A percentile compares a stretch with the other conserved stretches of the same genome.
Conservation (phyloP, 30 jellyfish, hydroid and myxozoan genomes). For the Catostylus mosaicus region DNA sequence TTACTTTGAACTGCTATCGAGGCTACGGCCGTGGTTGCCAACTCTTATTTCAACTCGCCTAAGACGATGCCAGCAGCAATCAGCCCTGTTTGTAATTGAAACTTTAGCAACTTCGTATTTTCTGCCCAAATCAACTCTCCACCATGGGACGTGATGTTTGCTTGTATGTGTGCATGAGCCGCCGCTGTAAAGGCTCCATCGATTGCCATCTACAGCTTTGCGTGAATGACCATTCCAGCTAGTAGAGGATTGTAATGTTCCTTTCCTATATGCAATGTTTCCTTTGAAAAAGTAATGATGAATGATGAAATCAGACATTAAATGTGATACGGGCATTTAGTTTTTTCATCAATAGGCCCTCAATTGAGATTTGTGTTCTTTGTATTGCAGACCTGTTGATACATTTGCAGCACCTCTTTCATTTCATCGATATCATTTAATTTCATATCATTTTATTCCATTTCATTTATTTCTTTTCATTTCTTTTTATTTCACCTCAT, state of each 20-base stretch:
- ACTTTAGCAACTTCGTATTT: not conserved
- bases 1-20: constrained; percentile 40
- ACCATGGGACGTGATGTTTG: not conserved
- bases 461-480: no score
- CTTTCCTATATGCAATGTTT: constrained; percentile 35
- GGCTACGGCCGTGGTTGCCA: not conserved
- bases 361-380: no score
- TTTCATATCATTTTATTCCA: no score
- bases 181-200: not conserved
- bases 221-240: not conserved
- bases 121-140: not conserved
- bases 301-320: no score
- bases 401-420: no score
- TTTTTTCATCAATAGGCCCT: no score
- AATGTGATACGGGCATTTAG: no score
- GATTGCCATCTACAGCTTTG: not conserved
- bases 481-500: no score
- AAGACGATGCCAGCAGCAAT: not conserved
- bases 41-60: not conserved
- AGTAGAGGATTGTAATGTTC: not conserved
- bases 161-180: not conserved
- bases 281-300: constrained; percentile 7
- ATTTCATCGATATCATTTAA: no score
- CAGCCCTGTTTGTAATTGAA: not conserved
- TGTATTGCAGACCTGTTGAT: no score